phyloP scores from a whole-genome alignment of 2,797 vertebrate genomes.

The Neosalanx taihuensis region DNA sequence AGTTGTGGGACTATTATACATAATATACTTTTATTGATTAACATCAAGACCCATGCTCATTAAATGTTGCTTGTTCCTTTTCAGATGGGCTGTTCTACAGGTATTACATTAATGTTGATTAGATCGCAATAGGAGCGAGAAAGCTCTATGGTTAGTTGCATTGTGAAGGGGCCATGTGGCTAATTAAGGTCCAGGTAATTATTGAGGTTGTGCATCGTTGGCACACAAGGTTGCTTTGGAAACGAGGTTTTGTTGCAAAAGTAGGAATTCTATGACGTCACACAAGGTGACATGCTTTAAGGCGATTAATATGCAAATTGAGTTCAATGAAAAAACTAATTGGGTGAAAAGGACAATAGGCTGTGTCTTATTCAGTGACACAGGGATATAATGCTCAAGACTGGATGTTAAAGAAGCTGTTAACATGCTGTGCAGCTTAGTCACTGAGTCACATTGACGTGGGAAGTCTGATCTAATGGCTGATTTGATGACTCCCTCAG shows the following conservation, averaged over 20 bases:
- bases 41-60: conserved; percentile 6
- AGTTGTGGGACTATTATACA: background rate
- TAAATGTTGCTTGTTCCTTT: conserved; percentile 17
- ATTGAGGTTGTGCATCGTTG: conserved; percentile 14
- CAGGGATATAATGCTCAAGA: background rate
- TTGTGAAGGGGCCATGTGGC: conserved; percentile 6
- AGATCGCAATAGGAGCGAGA: conserved; percentile 16
- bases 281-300: background rate
- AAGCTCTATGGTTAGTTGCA: conserved; percentile 9
- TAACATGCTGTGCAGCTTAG: background rate
- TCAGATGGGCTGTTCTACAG: conserved; percentile 6
- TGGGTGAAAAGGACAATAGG: conserved; percentile 4
- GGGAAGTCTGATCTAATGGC: background rate
- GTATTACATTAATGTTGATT: conserved; percentile 7
- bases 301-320: background rate
- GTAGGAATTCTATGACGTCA: conserved; percentile 13
- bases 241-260: conserved; percentile 26
- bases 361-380: background rate
- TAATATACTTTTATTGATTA: conserved; percentile 1
- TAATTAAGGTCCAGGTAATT: conserved; percentile 24
- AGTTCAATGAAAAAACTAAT: conserved; percentile 10
- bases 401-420: background rate
- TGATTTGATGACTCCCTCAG: conserved; percentile 37
- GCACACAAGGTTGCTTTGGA: conserved; percentile 28
- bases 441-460: background rate